phyloP scores from a whole-genome alignment of 2,888 invertebrate species.

The Mythimna impura region DNA sequence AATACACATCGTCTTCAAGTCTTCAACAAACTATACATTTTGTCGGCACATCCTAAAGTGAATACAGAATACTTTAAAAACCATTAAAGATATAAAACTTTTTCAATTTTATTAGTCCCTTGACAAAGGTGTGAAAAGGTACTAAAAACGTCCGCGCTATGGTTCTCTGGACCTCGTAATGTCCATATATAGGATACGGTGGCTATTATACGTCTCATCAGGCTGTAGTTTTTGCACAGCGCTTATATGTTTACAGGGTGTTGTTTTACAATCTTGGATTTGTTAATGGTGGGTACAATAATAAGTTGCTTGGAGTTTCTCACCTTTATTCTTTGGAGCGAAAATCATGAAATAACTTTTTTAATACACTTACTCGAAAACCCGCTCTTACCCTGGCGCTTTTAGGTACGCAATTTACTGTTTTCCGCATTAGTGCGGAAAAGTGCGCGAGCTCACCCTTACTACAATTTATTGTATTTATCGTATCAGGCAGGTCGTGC shows the following conservation, averaged over 20 bases:
- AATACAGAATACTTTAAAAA: conserved; percentile 50
- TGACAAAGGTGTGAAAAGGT: conserved; percentile 63
- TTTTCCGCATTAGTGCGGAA: too few relatives aligned
- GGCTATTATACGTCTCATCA: conserved; percentile 50
- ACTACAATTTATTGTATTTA: too few relatives aligned
- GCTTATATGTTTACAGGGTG: conserved; percentile 33
- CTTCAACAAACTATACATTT: conserved; percentile 8
- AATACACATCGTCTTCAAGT: too few relatives aligned
- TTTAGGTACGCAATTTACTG: too few relatives aligned
- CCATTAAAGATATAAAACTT: conserved; percentile 51
- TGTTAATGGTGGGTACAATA: not conserved
- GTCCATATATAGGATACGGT: conserved; percentile 46
- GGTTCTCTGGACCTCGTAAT: conserved; percentile 31
- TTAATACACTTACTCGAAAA: too few relatives aligned
- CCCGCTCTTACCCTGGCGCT: too few relatives aligned
- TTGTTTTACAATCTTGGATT: not conserved
- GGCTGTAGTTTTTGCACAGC: conserved; percentile 26
- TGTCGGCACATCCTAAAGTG: conserved; percentile 46
- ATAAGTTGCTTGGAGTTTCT: too few relatives aligned
- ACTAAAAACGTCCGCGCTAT: conserved; percentile 44
- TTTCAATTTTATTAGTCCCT: conserved; percentile 52
- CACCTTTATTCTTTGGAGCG: too few relatives aligned
- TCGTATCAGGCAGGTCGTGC: too few relatives aligned
- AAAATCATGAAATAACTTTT: too few relatives aligned
- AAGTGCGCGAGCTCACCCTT: too few relatives aligned